Evolutionary conservation across 2,113 vertebrate genomes (phyloP).

Genomic region (Asarcornis scutulata): DNA sequence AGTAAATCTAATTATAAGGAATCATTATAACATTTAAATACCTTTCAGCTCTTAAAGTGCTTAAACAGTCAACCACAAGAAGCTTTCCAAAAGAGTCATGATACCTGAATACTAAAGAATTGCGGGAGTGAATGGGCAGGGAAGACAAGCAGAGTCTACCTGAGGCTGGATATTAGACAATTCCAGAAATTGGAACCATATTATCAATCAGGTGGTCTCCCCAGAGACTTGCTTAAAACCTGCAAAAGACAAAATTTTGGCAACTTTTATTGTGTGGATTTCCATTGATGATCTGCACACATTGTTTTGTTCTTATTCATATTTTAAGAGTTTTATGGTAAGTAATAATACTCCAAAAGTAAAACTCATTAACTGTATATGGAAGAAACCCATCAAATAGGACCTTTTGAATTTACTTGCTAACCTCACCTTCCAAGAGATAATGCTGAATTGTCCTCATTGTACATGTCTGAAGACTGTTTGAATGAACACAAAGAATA

Average conservation of each 20-base stretch:
- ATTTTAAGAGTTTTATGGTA: not conserved
- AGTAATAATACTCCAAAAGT: not conserved
- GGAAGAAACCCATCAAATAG: not conserved
- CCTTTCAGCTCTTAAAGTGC: slow-evolving; percentile 35
- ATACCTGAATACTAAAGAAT: slow-evolving; percentile 51
- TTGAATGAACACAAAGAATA: not conserved
- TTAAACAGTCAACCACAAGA: slow-evolving; percentile 49
- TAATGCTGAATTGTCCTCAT: not conserved
- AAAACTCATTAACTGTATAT: not conserved
- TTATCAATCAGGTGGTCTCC: not conserved
- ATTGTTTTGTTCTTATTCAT: not conserved
- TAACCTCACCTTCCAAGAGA: not conserved
- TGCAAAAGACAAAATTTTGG: not conserved
- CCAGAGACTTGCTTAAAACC: not conserved
- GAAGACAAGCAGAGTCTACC: not conserved
- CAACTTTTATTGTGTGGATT: not conserved
- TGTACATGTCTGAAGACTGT: not conserved
- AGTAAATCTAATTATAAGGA: slow-evolving; percentile 71
- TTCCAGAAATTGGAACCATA: slow-evolving; percentile 1
- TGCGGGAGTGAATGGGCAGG: not conserved
- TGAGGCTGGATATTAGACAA: not conserved
- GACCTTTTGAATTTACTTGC: not conserved
- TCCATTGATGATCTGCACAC: not conserved
- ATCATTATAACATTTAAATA: slow-evolving; percentile 72
- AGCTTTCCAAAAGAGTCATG: slow-evolving; percentile 24